Evolutionary conservation across 2,888 invertebrate species (phyloP).

Genomic region (Drymonia ruficornis): DNA sequence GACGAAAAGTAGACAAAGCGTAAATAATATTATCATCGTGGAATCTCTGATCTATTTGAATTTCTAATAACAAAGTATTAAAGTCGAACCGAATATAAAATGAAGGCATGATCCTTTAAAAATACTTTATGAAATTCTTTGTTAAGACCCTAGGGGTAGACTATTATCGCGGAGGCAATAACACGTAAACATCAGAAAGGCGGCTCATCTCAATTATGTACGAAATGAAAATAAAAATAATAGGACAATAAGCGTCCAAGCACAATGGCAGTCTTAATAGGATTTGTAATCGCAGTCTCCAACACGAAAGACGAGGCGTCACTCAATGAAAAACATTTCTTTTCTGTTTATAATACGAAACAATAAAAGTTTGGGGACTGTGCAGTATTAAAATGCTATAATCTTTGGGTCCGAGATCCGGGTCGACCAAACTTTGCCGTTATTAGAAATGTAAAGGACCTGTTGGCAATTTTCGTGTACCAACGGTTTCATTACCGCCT

Average conservation of each 20-base stretch:
- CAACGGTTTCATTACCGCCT: constrained; percentile 71
- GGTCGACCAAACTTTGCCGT: constrained; percentile 65
- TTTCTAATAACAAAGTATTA: not conserved
- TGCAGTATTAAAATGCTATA: constrained; percentile 79
- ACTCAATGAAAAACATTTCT: constrained; percentile 71
- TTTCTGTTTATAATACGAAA: constrained; percentile 72
- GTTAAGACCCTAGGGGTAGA: constrained; percentile 23
- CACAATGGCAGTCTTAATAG: constrained; percentile 66
- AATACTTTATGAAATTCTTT: constrained; percentile 1
- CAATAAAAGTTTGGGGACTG: constrained; percentile 75
- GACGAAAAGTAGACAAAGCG: not conserved
- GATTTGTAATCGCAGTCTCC: constrained; percentile 66
- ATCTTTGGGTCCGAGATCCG: constrained; percentile 63
- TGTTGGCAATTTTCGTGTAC: constrained; percentile 62
- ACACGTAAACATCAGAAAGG: constrained; percentile 57
- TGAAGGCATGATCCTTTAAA: constrained; percentile 1
- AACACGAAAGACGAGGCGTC: constrained; percentile 63
- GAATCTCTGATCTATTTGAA: not conserved
- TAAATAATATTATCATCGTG: not conserved
- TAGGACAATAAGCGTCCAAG: constrained; percentile 54
- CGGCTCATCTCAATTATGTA: constrained; percentile 72
- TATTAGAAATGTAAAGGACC: constrained; percentile 69
- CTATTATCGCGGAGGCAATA: constrained; percentile 59
- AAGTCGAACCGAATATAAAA: not conserved
- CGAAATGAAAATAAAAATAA: constrained; percentile 66